Percentiles rank a stretch among this genome's conserved stretches.
Evolutionary conservation across 2,113 vertebrate genomes (phyloP).

Genomic region (Hippocampus zosterae): DNA sequence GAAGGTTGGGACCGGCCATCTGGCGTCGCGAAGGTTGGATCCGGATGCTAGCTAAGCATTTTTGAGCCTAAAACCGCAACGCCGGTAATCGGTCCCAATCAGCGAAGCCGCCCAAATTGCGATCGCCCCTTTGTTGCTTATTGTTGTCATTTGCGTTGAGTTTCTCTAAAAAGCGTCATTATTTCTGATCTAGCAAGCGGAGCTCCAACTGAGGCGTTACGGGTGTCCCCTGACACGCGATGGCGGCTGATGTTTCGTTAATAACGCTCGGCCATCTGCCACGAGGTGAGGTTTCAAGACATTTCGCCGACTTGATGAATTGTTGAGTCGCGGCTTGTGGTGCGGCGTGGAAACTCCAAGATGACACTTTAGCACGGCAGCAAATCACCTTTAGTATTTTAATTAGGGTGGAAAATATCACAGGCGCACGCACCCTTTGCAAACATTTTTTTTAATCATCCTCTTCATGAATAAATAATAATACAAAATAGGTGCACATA

Average conservation of each 20-base stretch:
- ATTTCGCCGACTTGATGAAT: slow-evolving; percentile 52
- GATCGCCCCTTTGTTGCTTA: not conserved
- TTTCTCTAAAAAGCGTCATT: slow-evolving; percentile 28
- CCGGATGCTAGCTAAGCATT: not conserved
- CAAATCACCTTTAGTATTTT: slow-evolving; percentile 29
- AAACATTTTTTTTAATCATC: slow-evolving; percentile 7
- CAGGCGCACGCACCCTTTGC: not conserved
- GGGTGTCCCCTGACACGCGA: slow-evolving; percentile 14
- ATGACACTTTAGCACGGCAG: slow-evolving; percentile 27
- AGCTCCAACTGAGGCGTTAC: slow-evolving; percentile 37
- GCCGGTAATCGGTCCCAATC: not conserved
- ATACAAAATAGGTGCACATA: not conserved
- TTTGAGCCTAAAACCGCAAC: not conserved
- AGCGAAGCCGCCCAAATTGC: not conserved
- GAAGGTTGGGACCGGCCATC: slow-evolving; percentile 1
- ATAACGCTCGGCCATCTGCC: slow-evolving; percentile 59
- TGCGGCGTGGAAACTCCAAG: slow-evolving; percentile 36
- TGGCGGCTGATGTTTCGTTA: slow-evolving; percentile 37
- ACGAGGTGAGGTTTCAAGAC: slow-evolving; percentile 32
- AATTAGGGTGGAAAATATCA: slow-evolving; percentile 50
- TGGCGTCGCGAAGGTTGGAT: not conserved
- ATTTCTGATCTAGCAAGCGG: slow-evolving; percentile 25
- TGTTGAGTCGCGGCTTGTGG: slow-evolving; percentile 44
- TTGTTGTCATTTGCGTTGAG: slow-evolving; percentile 26
- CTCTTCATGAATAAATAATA: slow-evolving; percentile 16